phyloP scores from a whole-genome alignment of 2,113 vertebrate species.

The Malurus elegans region DNA sequence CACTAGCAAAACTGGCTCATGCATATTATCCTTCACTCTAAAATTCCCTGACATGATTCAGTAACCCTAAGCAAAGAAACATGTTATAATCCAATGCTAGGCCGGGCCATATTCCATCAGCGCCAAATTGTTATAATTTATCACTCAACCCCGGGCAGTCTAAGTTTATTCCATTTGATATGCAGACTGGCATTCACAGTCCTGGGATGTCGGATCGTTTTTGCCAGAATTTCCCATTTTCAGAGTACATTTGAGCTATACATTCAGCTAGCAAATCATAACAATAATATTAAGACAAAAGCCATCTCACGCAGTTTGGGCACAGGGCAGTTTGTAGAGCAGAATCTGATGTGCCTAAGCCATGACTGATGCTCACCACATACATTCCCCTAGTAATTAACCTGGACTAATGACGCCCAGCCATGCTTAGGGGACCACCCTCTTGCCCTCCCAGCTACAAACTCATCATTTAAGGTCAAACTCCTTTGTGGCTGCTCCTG shows the following conservation, averaged over 20 bases:
- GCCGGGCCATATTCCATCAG: neutral
- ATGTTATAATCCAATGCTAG: neutral
- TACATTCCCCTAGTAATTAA: constrained; percentile 47
- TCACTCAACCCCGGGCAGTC: neutral
- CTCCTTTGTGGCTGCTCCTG: neutral
- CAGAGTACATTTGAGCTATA: neutral
- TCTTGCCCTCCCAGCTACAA: constrained; percentile 1
- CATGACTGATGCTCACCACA: constrained; percentile 23
- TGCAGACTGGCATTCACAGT: neutral
- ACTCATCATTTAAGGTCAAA: constrained; percentile 45
- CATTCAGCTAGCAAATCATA: neutral
- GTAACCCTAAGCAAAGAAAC: constrained; percentile 12
- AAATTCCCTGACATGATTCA: neutral
- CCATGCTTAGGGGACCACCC: neutral
- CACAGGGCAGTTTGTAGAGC: neutral
- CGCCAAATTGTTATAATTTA: neutral
- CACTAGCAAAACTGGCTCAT: neutral
- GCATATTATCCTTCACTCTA: neutral
- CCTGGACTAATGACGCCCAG: constrained; percentile 18
- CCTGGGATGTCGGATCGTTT: neutral
- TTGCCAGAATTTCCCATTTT: neutral
- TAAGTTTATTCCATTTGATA: neutral
- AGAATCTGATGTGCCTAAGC: neutral
- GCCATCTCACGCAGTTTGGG: neutral
- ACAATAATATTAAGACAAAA: constrained; percentile 18